Percentiles rank a stretch among this genome's conserved stretches.
phyloP scores from a whole-genome alignment of 2,113 vertebrate genomes.

The Macquaria ambigua region DNA sequence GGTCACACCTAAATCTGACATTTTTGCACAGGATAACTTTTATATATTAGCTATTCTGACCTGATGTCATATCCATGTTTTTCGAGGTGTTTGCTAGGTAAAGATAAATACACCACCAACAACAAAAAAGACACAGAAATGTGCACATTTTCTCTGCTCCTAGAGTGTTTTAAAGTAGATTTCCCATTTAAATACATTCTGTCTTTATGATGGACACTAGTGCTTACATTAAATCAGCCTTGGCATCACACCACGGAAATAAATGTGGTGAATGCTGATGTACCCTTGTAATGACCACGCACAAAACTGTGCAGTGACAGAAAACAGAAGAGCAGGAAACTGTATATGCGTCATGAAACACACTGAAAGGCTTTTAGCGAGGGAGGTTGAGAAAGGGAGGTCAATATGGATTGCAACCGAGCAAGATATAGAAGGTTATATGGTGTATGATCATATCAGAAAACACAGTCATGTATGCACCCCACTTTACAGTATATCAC shows the following conservation, averaged over 20 bases:
- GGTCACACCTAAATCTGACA: background rate
- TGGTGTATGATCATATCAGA: constrained; percentile 73
- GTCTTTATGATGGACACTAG: constrained; percentile 31
- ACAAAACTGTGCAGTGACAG: constrained; percentile 49
- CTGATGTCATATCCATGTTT: background rate
- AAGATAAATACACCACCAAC: background rate
- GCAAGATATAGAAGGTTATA: constrained; percentile 69
- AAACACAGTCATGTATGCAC: constrained; percentile 73
- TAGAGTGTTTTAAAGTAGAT: background rate
- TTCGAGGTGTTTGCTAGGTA: background rate
- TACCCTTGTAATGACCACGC: constrained; percentile 39
- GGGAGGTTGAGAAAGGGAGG: constrained; percentile 51
- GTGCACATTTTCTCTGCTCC: background rate
- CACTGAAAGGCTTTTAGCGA: constrained; percentile 61
- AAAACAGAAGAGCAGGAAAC: constrained; percentile 46
- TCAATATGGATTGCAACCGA: constrained; percentile 68
- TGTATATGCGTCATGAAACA: constrained; percentile 33
- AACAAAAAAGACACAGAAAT: background rate
- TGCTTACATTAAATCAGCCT: constrained; percentile 35
- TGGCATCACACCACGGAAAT: constrained; percentile 23
- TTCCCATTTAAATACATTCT: constrained; percentile 25
- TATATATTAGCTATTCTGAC: background rate
- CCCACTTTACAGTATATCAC: constrained; percentile 55
- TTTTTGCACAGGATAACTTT: background rate
- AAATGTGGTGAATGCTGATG: constrained; percentile 55